Evolutionary conservation across 2,797 vertebrate species (phyloP).

Genomic region (Tinamus major): DNA sequence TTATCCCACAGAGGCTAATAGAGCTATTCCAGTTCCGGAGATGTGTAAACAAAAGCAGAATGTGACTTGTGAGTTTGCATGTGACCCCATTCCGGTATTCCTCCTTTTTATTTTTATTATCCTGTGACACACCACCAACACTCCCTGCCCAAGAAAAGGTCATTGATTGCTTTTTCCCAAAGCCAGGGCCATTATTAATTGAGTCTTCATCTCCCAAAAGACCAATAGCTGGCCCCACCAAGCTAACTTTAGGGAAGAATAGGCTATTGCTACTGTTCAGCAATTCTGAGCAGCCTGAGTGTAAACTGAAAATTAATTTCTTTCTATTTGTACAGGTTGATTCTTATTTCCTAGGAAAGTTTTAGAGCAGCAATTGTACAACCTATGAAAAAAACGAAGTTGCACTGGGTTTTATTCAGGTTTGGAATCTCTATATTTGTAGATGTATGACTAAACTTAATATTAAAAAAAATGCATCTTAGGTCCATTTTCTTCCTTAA

Average conservation of each 20-base stretch:
- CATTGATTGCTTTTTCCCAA: conserved; percentile 2
- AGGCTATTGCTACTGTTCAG: not conserved
- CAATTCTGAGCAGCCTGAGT: not conserved
- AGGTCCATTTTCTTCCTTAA: not conserved
- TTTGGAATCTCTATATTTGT: not conserved
- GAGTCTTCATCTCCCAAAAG: not conserved
- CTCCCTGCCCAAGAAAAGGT: conserved; percentile 17
- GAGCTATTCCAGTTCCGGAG: not conserved
- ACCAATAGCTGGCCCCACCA: not conserved
- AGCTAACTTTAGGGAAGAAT: not conserved
- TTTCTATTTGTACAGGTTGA: not conserved
- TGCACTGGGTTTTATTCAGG: not conserved
- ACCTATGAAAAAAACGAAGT: not conserved
- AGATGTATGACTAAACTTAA: not conserved
- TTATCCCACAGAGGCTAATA: not conserved
- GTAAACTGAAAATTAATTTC: conserved; percentile 11
- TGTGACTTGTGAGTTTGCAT: not conserved
- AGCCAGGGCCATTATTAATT: conserved; percentile 33
- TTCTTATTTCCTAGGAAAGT: not conserved
- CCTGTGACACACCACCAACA: not conserved
- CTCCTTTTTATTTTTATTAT: not conserved
- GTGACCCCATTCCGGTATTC: not conserved
- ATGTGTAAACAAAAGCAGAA: not conserved
- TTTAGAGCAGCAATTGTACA: not conserved
- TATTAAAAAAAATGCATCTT: not conserved